Conservation (phyloP, 2,113 vertebrate species). For the Salvelinus fontinalis region DNA sequence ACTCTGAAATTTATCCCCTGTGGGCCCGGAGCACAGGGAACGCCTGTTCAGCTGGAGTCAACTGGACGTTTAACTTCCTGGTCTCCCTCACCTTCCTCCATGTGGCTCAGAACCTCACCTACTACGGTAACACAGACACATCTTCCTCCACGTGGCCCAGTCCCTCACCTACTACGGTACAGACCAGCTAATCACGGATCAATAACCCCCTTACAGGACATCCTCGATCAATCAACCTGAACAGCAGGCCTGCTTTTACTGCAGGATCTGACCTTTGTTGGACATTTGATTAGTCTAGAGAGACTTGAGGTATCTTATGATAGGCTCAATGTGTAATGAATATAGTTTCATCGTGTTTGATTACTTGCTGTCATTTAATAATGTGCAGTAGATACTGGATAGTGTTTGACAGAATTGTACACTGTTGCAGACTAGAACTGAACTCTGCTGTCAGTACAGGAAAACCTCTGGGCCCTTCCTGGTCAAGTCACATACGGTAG, state of each 20-base stretch:
- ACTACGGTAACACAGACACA: conserved; percentile 83
- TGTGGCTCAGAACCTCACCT: conserved; percentile 90
- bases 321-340: background rate
- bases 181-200: conserved; percentile 8
- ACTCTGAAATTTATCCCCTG: conserved; percentile 97
- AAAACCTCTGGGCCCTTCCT: conserved; percentile 40
- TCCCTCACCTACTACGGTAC: conserved; percentile 95
- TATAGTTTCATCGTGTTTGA: background rate
- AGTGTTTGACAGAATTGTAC: too few relatives aligned
- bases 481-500: background rate
- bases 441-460: background rate
- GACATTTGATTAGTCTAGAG: background rate
- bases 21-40: conserved; percentile 99
- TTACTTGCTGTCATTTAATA: too few relatives aligned
- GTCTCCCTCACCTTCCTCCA: conserved; percentile 96
- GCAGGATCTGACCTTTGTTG: conserved; percentile 54
- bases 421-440: too few relatives aligned
- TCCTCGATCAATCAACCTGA: conserved; percentile 17
- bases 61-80: conserved; percentile 95
- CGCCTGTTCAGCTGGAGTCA: conserved; percentile 91
- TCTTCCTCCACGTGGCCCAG: conserved; percentile 92
- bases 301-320: background rate
- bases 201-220: conserved; percentile 9
- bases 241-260: conserved; percentile 48
- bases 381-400: too few relatives aligned